These are phyloP conservation scores for Delia radicum DNA, from an alignment of 1,140 invertebrate genomes.

Conservation along the genomic window DNA sequence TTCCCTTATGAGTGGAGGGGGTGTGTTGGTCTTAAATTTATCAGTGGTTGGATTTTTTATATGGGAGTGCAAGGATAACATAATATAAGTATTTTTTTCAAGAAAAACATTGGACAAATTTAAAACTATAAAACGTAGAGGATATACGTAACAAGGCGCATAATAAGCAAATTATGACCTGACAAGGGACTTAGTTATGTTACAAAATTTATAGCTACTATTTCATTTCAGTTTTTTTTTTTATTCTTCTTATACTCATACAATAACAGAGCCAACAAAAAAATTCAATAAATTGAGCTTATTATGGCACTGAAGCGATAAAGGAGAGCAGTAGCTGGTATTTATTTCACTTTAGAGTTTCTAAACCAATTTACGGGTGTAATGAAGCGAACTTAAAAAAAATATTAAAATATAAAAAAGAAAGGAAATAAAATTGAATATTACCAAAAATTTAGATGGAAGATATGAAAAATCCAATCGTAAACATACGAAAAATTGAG, in stretches of 20 bases:
- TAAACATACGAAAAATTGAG: too few relatives aligned
- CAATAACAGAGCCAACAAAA: not conserved
- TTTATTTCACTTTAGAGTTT: constrained; percentile 12
- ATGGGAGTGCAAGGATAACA: not conserved
- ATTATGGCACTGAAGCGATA: constrained; percentile 13
- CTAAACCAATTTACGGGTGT: constrained; percentile 17
- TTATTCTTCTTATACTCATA: not conserved
- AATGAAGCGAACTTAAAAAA: constrained; percentile 7
- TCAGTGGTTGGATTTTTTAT: not conserved
- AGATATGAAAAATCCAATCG: too few relatives aligned
- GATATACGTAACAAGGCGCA: not conserved
- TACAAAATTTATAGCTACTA: constrained; percentile 12
- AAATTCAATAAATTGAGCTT: constrained; percentile 16
- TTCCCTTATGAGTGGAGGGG: not conserved
- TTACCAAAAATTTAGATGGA: too few relatives aligned
- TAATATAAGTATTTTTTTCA: not conserved
- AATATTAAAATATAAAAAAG: too few relatives aligned
- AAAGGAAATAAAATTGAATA: too few relatives aligned
- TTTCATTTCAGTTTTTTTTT: not conserved
- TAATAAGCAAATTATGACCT: constrained; percentile 23
- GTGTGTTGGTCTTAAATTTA: not conserved
- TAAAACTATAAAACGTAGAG: constrained; percentile 6
- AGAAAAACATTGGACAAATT: constrained; percentile 3
- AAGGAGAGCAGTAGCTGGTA: not conserved
- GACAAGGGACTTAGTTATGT: constrained; percentile 13